Evolutionary conservation across 2,797 vertebrate species (phyloP), one percentile per base, ranked within the genome.

Genomic region (Anguilla obscura): DNA sequence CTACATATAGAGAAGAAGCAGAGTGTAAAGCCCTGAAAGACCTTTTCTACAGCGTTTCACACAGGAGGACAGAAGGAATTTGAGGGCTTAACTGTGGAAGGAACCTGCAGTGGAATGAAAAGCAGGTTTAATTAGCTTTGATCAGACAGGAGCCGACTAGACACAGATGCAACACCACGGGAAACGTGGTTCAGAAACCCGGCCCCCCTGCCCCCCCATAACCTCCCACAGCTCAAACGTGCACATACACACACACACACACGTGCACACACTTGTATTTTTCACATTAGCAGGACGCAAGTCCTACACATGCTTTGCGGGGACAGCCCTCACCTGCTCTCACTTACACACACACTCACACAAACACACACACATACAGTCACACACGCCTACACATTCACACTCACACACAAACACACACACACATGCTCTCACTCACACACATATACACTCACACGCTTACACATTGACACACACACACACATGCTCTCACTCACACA

Each of bases 91-190:
- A 82, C 50, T 27, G 79, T 82, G 79, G 79, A 24, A 50, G 45
- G 45, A 14, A 80, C 76, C 45, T 82, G 79, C 45, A 9, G 79
- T 50, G 79, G 21, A 82, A 82, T 48, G 79, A 82, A 82, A n/a
- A 50, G 27, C 79, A 12, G 79, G 40, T 82, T 82, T 82, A 82
- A 82, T 82, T 82, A 82, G 79, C 45, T n/a, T 18, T 82, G 79
- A 82, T 82, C 79, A 50, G 79, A 82, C 6, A 8, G 36, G 36
- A 80, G 36, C 21, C 76, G 45, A 30, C 79, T 82, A 8, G 79
- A 82, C 45, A 50, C 40, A n/a, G 79, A 50, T 82, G 50, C 1
- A n/a, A 4, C 36, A 45, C 76, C 36, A 45, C 33, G 21, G 45
- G 45, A 82, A 6, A 82, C 40, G 0, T 3, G 7, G 79, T 50